phyloP scores from a whole-genome alignment of 2,888 invertebrate species.

The Abrostola tripartita region DNA sequence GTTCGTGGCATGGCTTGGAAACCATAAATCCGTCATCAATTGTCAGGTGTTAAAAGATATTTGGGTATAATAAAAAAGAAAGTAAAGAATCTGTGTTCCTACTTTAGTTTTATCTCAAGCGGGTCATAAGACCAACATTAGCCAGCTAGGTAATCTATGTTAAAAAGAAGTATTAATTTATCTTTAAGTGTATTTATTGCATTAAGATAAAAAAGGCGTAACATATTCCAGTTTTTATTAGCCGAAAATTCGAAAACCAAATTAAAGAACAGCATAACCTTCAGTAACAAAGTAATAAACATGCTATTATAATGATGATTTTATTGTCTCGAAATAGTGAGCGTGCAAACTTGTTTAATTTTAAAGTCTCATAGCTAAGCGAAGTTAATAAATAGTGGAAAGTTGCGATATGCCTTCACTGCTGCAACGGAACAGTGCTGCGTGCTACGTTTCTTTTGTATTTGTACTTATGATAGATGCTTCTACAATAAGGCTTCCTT shows the following conservation, averaged over 20 bases:
- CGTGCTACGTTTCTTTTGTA: constrained; percentile 22
- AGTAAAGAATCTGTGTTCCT: no score
- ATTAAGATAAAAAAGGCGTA: no score
- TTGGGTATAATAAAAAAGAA: background rate
- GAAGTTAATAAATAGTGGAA: constrained; percentile 38
- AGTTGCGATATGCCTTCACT: constrained; percentile 34
- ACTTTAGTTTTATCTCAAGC: no score
- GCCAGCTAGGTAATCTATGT: no score
- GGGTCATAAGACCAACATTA: no score
- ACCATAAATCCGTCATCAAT: background rate
- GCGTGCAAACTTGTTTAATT: constrained; percentile 39
- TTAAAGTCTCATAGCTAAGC: constrained; percentile 35
- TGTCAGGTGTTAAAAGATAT: background rate
- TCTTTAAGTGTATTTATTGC: no score
- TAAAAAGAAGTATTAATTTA: no score
- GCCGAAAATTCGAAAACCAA: no score
- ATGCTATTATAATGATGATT: constrained; percentile 10
- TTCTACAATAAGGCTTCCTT: constrained; percentile 6
- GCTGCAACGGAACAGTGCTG: constrained; percentile 10
- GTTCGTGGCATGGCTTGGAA: background rate
- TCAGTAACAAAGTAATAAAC: no score
- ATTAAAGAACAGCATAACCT: no score
- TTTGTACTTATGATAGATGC: constrained; percentile 13
- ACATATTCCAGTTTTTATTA: no score
- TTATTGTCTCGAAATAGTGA: constrained; percentile 25